phyloP scores from a whole-genome alignment of 1,140 invertebrate genomes.

The Achatina immaculata region DNA sequence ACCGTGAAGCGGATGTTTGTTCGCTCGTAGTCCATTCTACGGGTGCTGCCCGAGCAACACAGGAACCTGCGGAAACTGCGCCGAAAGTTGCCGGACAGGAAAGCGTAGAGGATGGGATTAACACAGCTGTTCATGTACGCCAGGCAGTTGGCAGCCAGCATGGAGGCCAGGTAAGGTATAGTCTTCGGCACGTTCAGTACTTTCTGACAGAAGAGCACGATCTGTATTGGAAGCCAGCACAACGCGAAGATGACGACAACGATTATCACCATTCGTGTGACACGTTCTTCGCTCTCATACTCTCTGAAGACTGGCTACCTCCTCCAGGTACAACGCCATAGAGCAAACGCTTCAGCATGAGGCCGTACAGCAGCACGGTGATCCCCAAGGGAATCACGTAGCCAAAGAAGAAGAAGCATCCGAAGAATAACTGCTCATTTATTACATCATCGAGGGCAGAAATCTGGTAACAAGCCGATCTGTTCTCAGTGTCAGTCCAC shows the following conservation, averaged over 20 bases:
- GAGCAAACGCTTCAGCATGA: constrained; percentile 83
- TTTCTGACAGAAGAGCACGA: constrained; percentile 71
- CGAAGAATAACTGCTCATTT: constrained; percentile 60
- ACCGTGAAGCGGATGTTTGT: constrained; percentile 54
- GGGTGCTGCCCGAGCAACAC: constrained; percentile 50
- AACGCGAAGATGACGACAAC: constrained; percentile 95
- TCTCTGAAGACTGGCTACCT: constrained; percentile 79
- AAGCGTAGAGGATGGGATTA: constrained; percentile 95
- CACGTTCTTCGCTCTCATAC: constrained; percentile 86
- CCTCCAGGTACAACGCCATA: constrained; percentile 80
- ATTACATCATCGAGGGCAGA: background rate
- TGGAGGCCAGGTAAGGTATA: constrained; percentile 76
- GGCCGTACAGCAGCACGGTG: constrained; percentile 90
- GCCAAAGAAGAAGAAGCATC: constrained; percentile 72
- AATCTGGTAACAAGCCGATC: constrained; percentile 57
- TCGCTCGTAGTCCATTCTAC: constrained; percentile 61
- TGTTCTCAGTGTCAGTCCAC: constrained; percentile 73
- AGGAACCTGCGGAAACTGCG: constrained; percentile 83
- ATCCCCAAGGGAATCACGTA: constrained; percentile 74
- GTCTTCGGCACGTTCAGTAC: constrained; percentile 75
- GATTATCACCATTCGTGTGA: constrained; percentile 92
- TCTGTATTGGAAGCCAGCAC: constrained; percentile 95
- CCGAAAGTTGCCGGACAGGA: constrained; percentile 88
- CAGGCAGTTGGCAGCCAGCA: constrained; percentile 89
- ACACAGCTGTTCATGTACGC: constrained; percentile 96